Conservation (phyloP, 2,888 invertebrate genomes). For the Heliconius erato region DNA sequence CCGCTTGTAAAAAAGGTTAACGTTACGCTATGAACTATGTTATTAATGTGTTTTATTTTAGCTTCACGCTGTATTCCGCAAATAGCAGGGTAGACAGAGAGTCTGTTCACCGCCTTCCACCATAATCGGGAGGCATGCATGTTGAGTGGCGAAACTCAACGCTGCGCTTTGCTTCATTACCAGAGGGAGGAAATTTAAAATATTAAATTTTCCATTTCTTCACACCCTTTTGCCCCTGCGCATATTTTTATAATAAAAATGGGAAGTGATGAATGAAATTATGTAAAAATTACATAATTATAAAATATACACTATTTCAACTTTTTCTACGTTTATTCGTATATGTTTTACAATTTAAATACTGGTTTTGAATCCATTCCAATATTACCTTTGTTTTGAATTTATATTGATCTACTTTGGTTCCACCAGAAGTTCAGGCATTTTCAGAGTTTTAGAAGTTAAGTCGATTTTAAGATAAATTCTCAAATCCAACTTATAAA, state of each 20-base stretch:
- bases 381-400: background rate
- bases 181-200: background rate
- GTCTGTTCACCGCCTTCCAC: background rate
- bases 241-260: background rate
- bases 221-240: background rate
- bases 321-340: too few relatives aligned
- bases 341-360: too few relatives aligned
- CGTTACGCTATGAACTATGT: too few relatives aligned
- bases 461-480: too few relatives aligned
- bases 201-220: background rate
- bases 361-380: too few relatives aligned
- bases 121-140: background rate
- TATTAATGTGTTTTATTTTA: background rate
- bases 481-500: background rate
- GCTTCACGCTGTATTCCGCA: background rate
- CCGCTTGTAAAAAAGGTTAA: too few relatives aligned
- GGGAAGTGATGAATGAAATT: background rate
- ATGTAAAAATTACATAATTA: too few relatives aligned
- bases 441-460: background rate
- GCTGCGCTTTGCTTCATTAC: background rate
- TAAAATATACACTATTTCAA: too few relatives aligned
- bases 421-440: background rate
- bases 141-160: background rate
- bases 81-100: background rate
- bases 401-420: background rate